These are phyloP conservation scores for Lepeophtheirus salmonis DNA, from an alignment of 1,140 invertebrate genomes.

Conservation along the genomic window DNA sequence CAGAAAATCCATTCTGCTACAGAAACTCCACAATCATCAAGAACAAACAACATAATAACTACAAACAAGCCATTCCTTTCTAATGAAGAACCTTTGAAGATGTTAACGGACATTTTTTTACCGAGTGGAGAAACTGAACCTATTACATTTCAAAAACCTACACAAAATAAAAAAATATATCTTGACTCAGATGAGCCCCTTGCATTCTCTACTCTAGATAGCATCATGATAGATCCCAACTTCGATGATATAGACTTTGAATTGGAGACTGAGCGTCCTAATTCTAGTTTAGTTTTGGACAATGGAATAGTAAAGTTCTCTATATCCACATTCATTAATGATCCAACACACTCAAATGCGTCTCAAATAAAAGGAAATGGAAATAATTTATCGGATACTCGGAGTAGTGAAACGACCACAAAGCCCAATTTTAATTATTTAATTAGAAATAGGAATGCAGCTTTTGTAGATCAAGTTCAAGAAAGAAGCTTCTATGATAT, in stretches of 20 bases:
- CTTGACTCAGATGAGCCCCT: neutral
- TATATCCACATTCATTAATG: neutral
- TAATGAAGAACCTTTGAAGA: too few species aligned
- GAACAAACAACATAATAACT: too few species aligned
- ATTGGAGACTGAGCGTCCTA: neutral
- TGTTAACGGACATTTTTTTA: neutral
- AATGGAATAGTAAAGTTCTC: neutral
- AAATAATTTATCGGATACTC: neutral
- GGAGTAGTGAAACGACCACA: neutral
- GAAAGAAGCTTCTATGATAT: too few species aligned
- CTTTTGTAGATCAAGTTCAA: too few species aligned
- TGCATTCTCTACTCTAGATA: neutral
- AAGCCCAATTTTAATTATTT: neutral
- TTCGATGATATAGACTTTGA: neutral
- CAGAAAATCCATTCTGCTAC: too few species aligned
- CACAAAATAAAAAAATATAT: neutral
- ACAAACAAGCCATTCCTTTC: too few species aligned
- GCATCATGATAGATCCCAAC: too few species aligned
- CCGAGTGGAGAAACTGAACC: too few species aligned
- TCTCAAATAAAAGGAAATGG: neutral
- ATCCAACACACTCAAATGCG: neutral
- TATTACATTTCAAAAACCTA: neutral
- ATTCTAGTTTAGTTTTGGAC: neutral
- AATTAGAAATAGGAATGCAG: neutral
- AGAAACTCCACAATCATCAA: too few species aligned